These are phyloP conservation scores for Quiscalus mexicanus DNA, from an alignment of 2,113 vertebrate genomes.

Conservation along the genomic window DNA sequence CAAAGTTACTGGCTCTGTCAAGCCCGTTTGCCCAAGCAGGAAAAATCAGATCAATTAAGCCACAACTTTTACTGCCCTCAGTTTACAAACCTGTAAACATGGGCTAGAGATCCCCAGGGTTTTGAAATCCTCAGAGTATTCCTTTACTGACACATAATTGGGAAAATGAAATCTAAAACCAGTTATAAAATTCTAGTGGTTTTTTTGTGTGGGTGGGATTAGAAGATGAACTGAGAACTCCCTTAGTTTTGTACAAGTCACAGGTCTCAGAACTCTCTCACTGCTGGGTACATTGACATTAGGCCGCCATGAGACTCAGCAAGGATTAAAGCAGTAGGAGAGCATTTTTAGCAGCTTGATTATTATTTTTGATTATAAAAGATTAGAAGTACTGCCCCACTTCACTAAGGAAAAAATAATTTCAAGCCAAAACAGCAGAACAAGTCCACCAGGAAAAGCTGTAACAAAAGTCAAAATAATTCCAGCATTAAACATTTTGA, in stretches of 20 bases:
- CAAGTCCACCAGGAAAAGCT: neutral
- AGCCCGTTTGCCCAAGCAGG: neutral
- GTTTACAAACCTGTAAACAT: neutral
- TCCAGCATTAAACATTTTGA: neutral
- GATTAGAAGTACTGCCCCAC: accelerated
- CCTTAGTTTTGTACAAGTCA: neutral
- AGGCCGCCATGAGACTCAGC: neutral
- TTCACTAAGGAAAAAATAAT: neutral
- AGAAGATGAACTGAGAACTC: neutral
- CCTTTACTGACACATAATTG: accelerated
- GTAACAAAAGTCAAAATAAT: neutral
- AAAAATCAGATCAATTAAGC: neutral
- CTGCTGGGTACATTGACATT: neutral
- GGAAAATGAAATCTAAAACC: neutral
- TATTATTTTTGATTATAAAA: neutral
- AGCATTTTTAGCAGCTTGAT: neutral
- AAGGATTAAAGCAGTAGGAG: neutral
- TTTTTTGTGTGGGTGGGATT: neutral
- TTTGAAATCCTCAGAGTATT: neutral
- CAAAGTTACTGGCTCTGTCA: neutral
- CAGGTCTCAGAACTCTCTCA: neutral
- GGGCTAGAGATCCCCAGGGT: neutral
- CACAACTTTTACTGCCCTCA: neutral
- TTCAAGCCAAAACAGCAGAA: neutral
- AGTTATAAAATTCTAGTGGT: neutral